Conservation (phyloP, 2,888 invertebrate genomes). For the Tenthredo scrophulariae region DNA sequence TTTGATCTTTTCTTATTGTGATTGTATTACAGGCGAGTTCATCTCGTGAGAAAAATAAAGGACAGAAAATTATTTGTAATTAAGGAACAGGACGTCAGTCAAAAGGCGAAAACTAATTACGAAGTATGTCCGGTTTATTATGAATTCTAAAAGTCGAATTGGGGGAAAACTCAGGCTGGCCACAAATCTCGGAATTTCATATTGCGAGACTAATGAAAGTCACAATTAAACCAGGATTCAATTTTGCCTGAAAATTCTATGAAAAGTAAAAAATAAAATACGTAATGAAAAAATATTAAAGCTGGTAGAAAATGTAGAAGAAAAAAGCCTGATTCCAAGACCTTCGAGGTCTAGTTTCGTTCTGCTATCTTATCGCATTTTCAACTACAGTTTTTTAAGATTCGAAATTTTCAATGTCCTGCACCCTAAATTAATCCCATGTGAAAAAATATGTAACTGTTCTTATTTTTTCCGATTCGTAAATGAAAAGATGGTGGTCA, state of each 20-base stretch:
- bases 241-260: not conserved
- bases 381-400: not conserved
- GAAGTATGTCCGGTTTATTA: conserved; percentile 58
- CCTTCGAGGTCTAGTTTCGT: not conserved
- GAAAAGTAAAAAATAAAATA: not conserved
- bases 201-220: not conserved
- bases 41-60: conserved; percentile 66
- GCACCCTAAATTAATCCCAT: not conserved
- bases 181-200: not conserved
- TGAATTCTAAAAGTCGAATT: too few relatives aligned
- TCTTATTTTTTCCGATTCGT: not conserved
- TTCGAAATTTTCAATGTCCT: not conserved
- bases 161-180: not conserved
- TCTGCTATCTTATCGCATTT: not conserved
- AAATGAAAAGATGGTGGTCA: conserved; percentile 65
- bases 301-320: not conserved
- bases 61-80: conserved; percentile 70
- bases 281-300: not conserved
- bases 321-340: not conserved
- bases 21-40: conserved; percentile 64
- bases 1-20: not conserved
- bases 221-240: not conserved
- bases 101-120: conserved; percentile 58
- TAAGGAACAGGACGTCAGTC: conserved; percentile 65
- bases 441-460: not conserved